Conservation (phyloP, 2,113 vertebrate species). For the Balaenoptera acutorostrata region DNA sequence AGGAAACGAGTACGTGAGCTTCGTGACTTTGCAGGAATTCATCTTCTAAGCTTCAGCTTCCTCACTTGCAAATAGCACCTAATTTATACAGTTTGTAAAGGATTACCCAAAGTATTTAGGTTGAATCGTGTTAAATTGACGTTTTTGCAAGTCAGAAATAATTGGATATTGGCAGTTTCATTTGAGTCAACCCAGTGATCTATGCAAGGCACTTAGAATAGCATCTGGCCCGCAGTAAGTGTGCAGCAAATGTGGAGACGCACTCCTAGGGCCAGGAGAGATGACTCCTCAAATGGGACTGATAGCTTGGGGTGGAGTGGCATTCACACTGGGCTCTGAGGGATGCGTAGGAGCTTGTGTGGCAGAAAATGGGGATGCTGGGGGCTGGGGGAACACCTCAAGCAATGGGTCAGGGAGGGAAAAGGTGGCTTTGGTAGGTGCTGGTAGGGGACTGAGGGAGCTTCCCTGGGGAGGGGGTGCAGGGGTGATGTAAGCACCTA, state of each 20-base stretch:
- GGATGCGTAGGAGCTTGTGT: background rate
- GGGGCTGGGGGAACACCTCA: accelerated
- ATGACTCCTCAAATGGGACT: background rate
- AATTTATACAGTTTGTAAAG: background rate
- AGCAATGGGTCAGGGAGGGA: background rate
- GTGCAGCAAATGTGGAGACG: background rate
- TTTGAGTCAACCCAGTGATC: background rate
- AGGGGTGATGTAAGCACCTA: background rate
- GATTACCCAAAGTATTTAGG: background rate
- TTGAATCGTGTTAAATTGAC: background rate
- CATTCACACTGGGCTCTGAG: background rate
- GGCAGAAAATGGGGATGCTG: background rate
- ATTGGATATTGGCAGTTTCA: too few relatives aligned
- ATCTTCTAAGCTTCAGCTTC: background rate
- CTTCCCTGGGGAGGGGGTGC: background rate
- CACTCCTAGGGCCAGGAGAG: too few relatives aligned
- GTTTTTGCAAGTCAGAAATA: background rate
- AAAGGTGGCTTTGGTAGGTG: background rate
- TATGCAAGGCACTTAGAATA: background rate
- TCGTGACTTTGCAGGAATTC: background rate
- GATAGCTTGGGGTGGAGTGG: background rate
- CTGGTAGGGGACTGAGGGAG: background rate
- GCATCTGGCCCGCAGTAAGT: accelerated
- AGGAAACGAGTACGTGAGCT: accelerated
- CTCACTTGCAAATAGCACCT: background rate